A percentile compares a stretch with the other conserved stretches of the same genome.
phyloP scores from a whole-genome alignment of 2,797 vertebrate species.

The Oryzias dopingdopingensis region DNA sequence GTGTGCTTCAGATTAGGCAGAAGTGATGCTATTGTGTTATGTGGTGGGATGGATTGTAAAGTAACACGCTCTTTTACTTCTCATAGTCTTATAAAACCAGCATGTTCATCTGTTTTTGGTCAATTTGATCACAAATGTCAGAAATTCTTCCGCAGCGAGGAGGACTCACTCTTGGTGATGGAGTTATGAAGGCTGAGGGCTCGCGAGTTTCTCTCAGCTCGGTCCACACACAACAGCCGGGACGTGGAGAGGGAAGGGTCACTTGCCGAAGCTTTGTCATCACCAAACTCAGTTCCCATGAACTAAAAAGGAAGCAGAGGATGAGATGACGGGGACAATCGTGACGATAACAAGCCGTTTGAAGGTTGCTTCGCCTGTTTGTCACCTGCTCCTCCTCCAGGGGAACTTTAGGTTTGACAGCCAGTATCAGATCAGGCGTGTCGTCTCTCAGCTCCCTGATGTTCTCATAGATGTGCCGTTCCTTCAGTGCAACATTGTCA shows the following conservation, averaged over 20 bases:
- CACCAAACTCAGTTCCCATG: conserved; percentile 56
- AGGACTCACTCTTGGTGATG: conserved; percentile 73
- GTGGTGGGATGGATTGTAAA: conserved; percentile 25
- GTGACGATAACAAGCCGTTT: conserved; percentile 7
- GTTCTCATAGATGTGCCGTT: conserved; percentile 75
- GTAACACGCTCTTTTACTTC: too few species aligned
- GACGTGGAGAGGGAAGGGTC: conserved; percentile 55
- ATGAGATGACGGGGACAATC: conserved; percentile 21
- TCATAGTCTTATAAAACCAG: too few species aligned
- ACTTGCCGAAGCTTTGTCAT: conserved; percentile 75
- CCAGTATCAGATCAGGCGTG: conserved; percentile 87
- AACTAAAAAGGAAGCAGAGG: conserved; percentile 56
- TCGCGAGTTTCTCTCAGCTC: conserved; percentile 80
- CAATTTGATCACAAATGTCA: background rate
- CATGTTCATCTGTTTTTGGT: too few species aligned
- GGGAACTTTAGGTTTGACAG: conserved; percentile 77
- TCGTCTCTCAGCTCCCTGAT: conserved; percentile 70
- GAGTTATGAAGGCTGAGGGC: conserved; percentile 85
- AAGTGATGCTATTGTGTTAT: conserved; percentile 40
- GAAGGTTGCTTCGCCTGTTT: conserved; percentile 11
- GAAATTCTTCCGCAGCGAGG: background rate
- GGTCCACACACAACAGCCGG: conserved; percentile 66
- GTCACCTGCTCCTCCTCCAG: conserved; percentile 75
- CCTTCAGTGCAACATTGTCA: conserved; percentile 66
- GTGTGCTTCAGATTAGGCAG: conserved; percentile 48